phyloP scores from a whole-genome alignment of 2,888 invertebrate species.

The Habroteleia sp. region DNA sequence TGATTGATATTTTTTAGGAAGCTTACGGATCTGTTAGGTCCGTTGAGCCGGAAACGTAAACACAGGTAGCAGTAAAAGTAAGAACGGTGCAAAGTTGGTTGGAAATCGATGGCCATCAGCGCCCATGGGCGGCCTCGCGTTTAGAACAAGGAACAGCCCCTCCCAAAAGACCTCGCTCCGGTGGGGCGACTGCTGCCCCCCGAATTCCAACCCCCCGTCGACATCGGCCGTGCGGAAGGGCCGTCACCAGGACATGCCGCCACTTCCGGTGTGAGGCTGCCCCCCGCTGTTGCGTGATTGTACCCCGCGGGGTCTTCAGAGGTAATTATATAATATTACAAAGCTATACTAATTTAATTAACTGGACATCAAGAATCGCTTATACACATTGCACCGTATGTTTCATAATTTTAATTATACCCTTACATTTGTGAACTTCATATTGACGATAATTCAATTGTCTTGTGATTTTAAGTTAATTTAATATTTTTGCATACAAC shows the following conservation, averaged over 20 bases:
- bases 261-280: constrained; percentile 80
- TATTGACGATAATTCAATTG: too few relatives aligned
- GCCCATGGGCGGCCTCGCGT: constrained; percentile 97
- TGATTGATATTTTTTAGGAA: constrained; percentile 39
- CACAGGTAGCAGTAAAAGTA: constrained; percentile 65
- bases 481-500: too few relatives aligned
- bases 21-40: constrained; percentile 49
- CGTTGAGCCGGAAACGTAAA: constrained; percentile 44
- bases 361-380: too few relatives aligned
- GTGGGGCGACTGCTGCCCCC: constrained; percentile 95
- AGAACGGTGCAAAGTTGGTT: constrained; percentile 70
- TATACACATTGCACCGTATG: too few relatives aligned
- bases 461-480: too few relatives aligned
- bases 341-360: neutral
- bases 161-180: constrained; percentile 97
- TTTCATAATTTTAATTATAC: too few relatives aligned
- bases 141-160: constrained; percentile 97
- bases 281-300: constrained; percentile 81
- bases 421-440: too few relatives aligned
- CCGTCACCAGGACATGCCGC: constrained; percentile 77
- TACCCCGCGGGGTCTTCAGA: constrained; percentile 79
- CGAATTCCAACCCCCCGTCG: constrained; percentile 76
- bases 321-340: constrained; percentile 68
- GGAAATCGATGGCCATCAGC: constrained; percentile 82
- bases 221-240: constrained; percentile 72